phyloP scores from a whole-genome alignment of 2,797 vertebrate species.

The Peromyscus eremicus region DNA sequence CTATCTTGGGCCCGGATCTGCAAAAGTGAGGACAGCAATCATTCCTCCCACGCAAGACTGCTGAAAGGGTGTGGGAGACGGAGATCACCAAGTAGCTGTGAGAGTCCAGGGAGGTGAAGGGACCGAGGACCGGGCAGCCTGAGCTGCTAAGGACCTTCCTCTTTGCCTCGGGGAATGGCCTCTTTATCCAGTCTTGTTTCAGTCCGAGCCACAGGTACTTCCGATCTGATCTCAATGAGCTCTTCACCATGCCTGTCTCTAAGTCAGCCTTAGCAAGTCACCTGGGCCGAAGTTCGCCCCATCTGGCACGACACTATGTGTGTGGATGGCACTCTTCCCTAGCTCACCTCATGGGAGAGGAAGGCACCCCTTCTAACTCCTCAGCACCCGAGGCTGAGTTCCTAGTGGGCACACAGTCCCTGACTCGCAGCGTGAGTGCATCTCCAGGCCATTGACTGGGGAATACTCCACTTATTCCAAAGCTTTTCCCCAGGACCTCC shows the following conservation, averaged over 20 bases:
- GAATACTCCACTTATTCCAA: neutral
- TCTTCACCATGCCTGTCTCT: neutral
- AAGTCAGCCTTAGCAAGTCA: neutral
- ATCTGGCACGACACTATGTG: neutral
- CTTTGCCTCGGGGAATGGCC: accelerated
- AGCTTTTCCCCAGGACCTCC: neutral
- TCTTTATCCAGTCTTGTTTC: neutral
- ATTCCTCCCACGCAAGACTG: neutral
- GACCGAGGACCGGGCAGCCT: neutral
- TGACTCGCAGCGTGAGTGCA: neutral
- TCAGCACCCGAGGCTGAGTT: neutral
- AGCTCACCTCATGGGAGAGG: neutral
- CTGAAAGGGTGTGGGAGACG: neutral
- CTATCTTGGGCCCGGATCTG: neutral
- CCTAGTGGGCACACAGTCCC: neutral
- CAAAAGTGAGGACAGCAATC: neutral
- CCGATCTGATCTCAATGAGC: neutral
- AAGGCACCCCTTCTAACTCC: neutral
- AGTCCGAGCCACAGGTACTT: neutral
- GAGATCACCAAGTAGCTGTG: accelerated
- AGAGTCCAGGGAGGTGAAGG: neutral
- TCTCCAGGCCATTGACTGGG: neutral
- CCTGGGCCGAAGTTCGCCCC: neutral
- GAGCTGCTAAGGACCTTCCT: neutral
- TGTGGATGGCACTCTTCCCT: accelerated